These are phyloP conservation scores for Sebastes baramenuke DNA, from an alignment of 2,797 vertebrate genomes.

Conservation along the genomic window DNA sequence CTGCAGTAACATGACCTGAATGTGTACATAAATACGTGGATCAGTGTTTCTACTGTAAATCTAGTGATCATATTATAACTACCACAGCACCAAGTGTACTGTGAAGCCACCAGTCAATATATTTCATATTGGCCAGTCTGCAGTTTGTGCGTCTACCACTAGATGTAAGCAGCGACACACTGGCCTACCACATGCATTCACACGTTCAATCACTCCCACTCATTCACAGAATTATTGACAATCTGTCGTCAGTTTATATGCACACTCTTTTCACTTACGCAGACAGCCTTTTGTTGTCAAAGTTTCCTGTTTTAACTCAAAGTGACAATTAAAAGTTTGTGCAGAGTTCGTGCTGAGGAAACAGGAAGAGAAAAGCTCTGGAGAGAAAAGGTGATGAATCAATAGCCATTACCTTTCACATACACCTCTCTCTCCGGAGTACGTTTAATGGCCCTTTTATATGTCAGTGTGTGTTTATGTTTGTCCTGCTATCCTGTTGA, in stretches of 20 bases:
- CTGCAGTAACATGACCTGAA: neutral
- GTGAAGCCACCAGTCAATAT: neutral
- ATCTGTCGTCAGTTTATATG: neutral
- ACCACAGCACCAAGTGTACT: neutral
- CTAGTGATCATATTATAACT: neutral
- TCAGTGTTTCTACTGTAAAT: neutral
- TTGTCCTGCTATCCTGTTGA: neutral
- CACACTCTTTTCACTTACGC: neutral
- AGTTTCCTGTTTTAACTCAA: neutral
- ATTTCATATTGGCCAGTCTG: neutral
- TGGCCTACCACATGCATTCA: neutral
- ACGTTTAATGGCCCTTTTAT: constrained; percentile 15
- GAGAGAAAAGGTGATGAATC: constrained; percentile 36
- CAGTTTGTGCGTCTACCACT: constrained; percentile 53
- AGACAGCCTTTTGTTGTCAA: constrained; percentile 1
- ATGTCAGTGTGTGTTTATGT: neutral
- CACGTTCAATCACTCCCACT: neutral
- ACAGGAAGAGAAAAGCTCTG: neutral
- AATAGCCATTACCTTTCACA: constrained; percentile 42
- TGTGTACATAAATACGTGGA: neutral
- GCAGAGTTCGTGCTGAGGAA: neutral
- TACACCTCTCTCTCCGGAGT: neutral
- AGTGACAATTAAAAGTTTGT: constrained; percentile 20
- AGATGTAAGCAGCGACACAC: constrained; percentile 58
- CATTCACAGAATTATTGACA: neutral